A percentile compares a stretch with the other conserved stretches of the same genome.
Conservation (phyloP, 2,113 vertebrate species). For the Alligator mississippiensis region DNA sequence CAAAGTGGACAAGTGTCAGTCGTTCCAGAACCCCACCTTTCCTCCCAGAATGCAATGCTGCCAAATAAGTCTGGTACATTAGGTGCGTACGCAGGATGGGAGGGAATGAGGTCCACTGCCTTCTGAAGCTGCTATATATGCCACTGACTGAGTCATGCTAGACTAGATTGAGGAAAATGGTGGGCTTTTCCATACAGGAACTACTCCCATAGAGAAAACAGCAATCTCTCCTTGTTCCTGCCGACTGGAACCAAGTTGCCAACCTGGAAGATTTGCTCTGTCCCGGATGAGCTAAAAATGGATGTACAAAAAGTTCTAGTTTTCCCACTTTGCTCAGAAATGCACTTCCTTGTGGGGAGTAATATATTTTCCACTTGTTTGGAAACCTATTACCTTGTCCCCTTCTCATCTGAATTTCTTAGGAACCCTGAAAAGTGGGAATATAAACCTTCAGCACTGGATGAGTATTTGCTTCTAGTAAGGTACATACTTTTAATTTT, state of each 20-base stretch:
- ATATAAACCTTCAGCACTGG: accelerated
- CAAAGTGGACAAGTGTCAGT: accelerated
- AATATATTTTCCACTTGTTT: not conserved
- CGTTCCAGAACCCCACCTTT: not conserved
- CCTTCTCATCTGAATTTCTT: not conserved
- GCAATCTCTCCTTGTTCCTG: not conserved
- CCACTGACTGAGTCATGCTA: accelerated
- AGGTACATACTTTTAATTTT: not conserved
- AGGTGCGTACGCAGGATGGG: not conserved
- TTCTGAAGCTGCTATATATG: not conserved
- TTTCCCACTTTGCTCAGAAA: not conserved
- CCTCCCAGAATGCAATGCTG: not conserved
- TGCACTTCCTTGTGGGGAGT: not conserved
- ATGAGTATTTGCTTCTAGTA: not conserved
- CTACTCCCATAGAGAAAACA: not conserved
- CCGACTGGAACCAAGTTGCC: not conserved
- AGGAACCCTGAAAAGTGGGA: not conserved
- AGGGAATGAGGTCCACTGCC: not conserved
- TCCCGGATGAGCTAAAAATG: not conserved
- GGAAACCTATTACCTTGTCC: not conserved
- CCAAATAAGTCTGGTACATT: not conserved
- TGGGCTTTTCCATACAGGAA: not conserved
- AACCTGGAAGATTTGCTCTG: not conserved
- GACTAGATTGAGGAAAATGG: accelerated
- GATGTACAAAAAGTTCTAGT: not conserved